phyloP scores from a whole-genome alignment of 1,140 invertebrate genomes.

The Eupristina koningsbergeri region DNA sequence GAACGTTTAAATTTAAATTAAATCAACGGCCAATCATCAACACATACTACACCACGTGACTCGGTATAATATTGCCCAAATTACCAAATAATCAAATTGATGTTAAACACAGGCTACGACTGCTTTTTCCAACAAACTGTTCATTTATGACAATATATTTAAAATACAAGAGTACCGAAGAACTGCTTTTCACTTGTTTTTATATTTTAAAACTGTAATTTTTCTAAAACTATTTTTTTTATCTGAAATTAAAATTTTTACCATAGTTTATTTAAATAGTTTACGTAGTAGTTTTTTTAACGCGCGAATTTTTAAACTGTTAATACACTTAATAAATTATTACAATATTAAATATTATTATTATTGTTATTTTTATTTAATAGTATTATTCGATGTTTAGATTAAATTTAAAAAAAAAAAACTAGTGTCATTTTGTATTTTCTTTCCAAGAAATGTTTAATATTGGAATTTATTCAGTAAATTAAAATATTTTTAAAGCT shows the following conservation, averaged over 20 bases:
- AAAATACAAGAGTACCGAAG: not conserved
- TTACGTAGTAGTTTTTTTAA: not conserved
- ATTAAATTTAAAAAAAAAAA: too few species aligned
- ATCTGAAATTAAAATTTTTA: not conserved
- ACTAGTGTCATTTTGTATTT: too few species aligned
- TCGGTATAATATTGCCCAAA: not conserved
- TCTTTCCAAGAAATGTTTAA: too few species aligned
- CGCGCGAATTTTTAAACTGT: not conserved
- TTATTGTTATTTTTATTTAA: too few species aligned
- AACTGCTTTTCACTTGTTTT: not conserved
- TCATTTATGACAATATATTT: not conserved
- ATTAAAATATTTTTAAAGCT: too few species aligned
- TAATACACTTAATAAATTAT: not conserved
- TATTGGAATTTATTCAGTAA: too few species aligned
- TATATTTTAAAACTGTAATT: not conserved
- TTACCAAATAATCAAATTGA: not conserved
- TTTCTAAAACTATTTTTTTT: not conserved
- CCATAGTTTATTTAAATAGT: not conserved
- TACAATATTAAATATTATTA: too few species aligned
- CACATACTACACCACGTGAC: not conserved
- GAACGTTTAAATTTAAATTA: conserved; percentile 42
- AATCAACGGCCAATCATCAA: conserved; percentile 7
- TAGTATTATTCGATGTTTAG: too few species aligned
- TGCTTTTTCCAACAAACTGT: not conserved
- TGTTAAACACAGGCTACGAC: not conserved